phyloP scores from a whole-genome alignment of 2,113 vertebrate genomes.

The Elanoides forficatus region DNA sequence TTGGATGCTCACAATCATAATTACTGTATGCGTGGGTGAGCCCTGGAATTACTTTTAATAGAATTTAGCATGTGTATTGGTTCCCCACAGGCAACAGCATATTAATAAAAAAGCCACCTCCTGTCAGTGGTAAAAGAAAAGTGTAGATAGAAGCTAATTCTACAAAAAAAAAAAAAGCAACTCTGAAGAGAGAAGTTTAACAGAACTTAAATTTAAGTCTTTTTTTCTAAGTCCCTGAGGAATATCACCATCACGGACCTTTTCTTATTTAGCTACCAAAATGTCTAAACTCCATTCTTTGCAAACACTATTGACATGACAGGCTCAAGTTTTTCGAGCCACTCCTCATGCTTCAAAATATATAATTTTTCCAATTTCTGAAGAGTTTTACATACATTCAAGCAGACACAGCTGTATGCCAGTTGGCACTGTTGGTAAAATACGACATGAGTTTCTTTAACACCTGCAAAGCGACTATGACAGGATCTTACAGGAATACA shows the following conservation, averaged over 20 bases:
- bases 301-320: not conserved
- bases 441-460: not conserved
- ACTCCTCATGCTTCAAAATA: not conserved
- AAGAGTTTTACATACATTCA: not conserved
- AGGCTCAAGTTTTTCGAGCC: not conserved
- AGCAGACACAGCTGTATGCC: not conserved
- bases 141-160: not conserved
- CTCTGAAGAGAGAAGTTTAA: not conserved
- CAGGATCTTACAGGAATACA: not conserved
- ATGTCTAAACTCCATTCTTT: not conserved
- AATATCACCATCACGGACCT: not conserved
- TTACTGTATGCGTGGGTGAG: constrained; percentile 50
- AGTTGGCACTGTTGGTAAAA: not conserved
- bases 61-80: constrained; percentile 28
- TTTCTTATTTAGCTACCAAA: not conserved
- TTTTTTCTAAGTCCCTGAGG: not conserved
- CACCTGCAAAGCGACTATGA: not conserved
- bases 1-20: constrained; percentile 63
- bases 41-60: constrained; percentile 66
- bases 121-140: not conserved
- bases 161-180: not conserved
- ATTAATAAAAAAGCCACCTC: constrained; percentile 1
- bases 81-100: constrained; percentile 8
- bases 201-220: not conserved
- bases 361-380: rapidly evolving